Percentiles rank a stretch among this genome's conserved stretches.
Conservation (phyloP, 2,113 vertebrate genomes). For the Scalopus aquaticus region DNA sequence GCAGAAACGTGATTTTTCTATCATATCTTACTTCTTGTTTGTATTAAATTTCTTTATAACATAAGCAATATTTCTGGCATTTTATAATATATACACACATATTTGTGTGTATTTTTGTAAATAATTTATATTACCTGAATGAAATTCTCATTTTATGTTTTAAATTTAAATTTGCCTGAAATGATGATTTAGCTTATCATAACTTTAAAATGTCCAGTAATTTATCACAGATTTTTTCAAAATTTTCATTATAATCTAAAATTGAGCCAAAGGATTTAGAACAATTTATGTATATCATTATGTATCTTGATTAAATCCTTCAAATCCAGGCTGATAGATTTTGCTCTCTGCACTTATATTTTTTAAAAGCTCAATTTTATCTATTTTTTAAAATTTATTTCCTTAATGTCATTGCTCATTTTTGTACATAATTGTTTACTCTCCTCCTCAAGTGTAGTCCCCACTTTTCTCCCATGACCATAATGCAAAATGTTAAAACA, state of each 20-base stretch:
- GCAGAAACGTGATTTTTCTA: not conserved
- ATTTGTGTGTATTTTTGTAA: slow-evolving; percentile 36
- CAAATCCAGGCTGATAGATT: not conserved
- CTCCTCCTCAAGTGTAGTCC: not conserved
- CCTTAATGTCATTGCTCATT: too few species aligned
- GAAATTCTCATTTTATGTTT: slow-evolving; percentile 41
- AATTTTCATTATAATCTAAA: not conserved
- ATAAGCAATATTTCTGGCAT: slow-evolving; percentile 16
- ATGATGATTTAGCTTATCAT: slow-evolving; percentile 36
- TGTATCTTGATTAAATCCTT: not conserved
- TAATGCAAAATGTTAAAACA: not conserved
- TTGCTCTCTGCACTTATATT: not conserved
- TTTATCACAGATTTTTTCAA: slow-evolving; percentile 29
- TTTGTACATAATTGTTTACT: too few species aligned
- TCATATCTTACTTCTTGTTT: not conserved
- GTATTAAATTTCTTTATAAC: not conserved
- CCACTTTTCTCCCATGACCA: not conserved
- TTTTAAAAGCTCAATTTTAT: too few species aligned
- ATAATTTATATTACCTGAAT: slow-evolving; percentile 27
- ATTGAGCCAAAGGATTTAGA: not conserved
- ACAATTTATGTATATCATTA: not conserved
- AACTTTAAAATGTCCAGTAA: not conserved
- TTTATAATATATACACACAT: not conserved
- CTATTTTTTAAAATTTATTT: too few species aligned
- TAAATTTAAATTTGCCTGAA: slow-evolving; percentile 34